Evolutionary conservation across 30 jellyfish, hydroid and myxozoan genomes (phyloP).

Genomic region (Sanderia malayensis): DNA sequence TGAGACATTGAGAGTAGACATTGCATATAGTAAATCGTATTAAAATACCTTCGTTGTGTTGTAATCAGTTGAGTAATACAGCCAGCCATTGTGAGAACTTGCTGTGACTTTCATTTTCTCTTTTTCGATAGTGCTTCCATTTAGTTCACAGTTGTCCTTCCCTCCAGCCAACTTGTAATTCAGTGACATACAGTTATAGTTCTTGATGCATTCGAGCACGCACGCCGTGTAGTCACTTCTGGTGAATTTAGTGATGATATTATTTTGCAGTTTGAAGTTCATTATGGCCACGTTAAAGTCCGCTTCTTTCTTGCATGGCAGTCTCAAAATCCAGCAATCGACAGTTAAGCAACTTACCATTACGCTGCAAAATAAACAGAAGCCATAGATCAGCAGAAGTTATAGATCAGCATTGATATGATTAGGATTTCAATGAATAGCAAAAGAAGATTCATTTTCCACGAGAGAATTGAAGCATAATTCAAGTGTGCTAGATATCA

Average conservation of each 20-base stretch:
- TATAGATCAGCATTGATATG: too few relatives aligned
- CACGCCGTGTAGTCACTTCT: not conserved
- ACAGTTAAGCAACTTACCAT: not conserved
- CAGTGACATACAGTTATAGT: conserved; percentile 10
- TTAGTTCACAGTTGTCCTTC: not conserved
- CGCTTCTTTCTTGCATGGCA: conserved; percentile 11
- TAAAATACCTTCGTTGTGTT: conserved; percentile 5
- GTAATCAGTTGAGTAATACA: conserved; percentile 9
- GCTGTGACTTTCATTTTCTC: not conserved
- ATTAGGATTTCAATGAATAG: too few relatives aligned
- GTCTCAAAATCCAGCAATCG: conserved; percentile 26
- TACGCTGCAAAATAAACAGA: not conserved
- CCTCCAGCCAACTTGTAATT: conserved; percentile 10
- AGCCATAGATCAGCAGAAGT: too few relatives aligned
- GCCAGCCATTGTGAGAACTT: conserved; percentile 16
- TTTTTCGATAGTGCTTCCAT: not conserved
- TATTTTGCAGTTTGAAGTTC: conserved; percentile 7
- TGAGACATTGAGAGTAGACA: too few relatives aligned
- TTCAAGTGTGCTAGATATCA: too few relatives aligned
- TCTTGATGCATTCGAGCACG: conserved; percentile 1
- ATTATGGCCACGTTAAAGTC: not conserved
- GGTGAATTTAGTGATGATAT: not conserved
- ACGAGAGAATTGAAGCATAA: too few relatives aligned
- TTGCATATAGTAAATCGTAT: too few relatives aligned
- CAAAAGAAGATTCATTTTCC: too few relatives aligned